Evolutionary conservation across 64 coral and sea anemone genomes (phyloP).

Genomic region (Acropora tenuis): DNA sequence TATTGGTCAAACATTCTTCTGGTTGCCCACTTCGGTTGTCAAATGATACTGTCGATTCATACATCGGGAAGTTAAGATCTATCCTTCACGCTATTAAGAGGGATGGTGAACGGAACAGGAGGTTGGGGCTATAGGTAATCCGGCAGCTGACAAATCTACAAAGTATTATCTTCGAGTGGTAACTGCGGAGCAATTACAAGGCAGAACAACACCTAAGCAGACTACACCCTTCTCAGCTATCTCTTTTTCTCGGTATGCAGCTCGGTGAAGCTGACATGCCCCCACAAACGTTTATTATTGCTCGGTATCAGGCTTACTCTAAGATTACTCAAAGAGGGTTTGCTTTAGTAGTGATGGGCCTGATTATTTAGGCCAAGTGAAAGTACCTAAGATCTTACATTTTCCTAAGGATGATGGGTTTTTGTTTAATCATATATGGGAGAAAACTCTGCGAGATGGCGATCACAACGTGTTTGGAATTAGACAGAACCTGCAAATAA

Average conservation of each 20-base stretch:
- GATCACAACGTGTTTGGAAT: conserved; percentile 42
- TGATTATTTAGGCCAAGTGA: conserved; percentile 22
- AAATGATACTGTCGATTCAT: neutral
- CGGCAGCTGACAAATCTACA: conserved; percentile 40
- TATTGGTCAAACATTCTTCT: neutral
- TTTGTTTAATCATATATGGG: conserved; percentile 39
- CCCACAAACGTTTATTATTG: conserved; percentile 28
- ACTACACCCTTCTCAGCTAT: conserved; percentile 20
- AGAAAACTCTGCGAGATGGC: conserved; percentile 31
- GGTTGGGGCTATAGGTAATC: conserved; percentile 59
- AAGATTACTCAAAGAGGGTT: conserved; percentile 35
- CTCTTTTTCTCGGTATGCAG: neutral
- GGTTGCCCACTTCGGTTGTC: neutral
- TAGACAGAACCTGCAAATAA: conserved; percentile 10
- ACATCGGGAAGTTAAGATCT: neutral
- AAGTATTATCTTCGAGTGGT: conserved; percentile 54
- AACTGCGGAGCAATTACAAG: conserved; percentile 31
- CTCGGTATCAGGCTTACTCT: no score
- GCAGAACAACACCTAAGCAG: conserved; percentile 36
- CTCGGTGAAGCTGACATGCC: neutral
- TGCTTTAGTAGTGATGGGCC: conserved; percentile 42
- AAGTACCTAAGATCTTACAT: conserved; percentile 28
- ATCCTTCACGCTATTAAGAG: neutral
- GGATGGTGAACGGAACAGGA: neutral
- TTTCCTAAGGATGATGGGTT: conserved; percentile 54